Evolutionary conservation across 2,797 vertebrate species (phyloP).

Genomic region (Chanos chanos): DNA sequence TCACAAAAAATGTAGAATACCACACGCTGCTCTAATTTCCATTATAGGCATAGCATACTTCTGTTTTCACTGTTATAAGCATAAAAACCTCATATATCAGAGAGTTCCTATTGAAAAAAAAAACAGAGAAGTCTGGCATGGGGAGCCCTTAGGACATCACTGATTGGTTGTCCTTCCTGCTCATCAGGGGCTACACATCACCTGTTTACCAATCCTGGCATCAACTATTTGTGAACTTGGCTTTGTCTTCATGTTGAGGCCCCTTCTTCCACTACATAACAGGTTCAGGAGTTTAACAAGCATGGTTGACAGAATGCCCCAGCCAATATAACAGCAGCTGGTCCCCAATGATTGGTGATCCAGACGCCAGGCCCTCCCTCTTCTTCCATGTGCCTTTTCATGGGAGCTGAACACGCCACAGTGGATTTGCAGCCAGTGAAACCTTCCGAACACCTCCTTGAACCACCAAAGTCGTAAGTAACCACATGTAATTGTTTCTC

Average conservation of each 20-base stretch:
- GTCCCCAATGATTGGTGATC: slow-evolving; percentile 36
- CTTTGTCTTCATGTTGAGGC: too few species aligned
- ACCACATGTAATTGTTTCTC: slow-evolving; percentile 40
- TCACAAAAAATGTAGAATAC: too few species aligned
- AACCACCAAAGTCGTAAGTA: slow-evolving; percentile 36
- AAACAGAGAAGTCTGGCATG: slow-evolving; percentile 29
- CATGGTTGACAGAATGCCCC: slow-evolving; percentile 42
- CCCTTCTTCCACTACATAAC: slow-evolving; percentile 13
- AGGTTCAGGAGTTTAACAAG: slow-evolving; percentile 60
- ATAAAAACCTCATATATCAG: slow-evolving; percentile 38
- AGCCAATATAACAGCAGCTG: slow-evolving; percentile 63
- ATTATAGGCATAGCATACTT: slow-evolving; percentile 50
- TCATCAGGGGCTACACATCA: slow-evolving; percentile 36
- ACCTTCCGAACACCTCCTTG: slow-evolving; percentile 18
- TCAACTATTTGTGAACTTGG: slow-evolving; percentile 38
- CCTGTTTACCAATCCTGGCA: slow-evolving; percentile 41
- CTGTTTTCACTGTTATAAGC: too few species aligned
- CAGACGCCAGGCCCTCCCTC: slow-evolving; percentile 24
- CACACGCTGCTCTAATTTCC: too few species aligned
- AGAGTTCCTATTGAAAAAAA: slow-evolving; percentile 46
- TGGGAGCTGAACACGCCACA: slow-evolving; percentile 21
- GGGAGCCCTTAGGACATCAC: slow-evolving; percentile 3
- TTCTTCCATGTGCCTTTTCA: slow-evolving; percentile 38
- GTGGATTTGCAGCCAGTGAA: slow-evolving; percentile 41
- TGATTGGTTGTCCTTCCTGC: slow-evolving; percentile 8